Conservation (phyloP, 2,113 vertebrate species). For the Chaetops frenatus region DNA sequence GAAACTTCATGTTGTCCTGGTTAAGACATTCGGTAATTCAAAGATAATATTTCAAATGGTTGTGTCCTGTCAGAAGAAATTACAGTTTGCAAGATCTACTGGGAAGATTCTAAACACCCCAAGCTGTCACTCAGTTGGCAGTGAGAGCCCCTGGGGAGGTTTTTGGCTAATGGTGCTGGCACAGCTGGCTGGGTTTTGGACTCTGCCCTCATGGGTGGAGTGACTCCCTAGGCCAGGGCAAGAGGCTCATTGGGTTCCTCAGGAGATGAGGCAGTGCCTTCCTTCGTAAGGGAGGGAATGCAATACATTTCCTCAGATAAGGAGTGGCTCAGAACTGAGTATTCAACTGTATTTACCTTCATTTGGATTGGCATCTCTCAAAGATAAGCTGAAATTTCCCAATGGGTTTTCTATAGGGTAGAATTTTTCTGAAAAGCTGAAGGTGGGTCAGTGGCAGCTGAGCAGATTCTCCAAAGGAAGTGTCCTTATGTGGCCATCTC, state of each 20-base stretch:
- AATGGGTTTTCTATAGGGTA: not conserved
- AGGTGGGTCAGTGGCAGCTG: not conserved
- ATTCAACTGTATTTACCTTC: not conserved
- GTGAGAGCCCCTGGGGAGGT: not conserved
- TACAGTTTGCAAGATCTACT: not conserved
- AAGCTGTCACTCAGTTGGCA: not conserved
- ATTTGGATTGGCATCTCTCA: not conserved
- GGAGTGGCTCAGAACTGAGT: not conserved
- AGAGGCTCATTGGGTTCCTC: not conserved
- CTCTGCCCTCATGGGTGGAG: not conserved
- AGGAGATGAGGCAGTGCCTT: not conserved
- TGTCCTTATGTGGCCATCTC: not conserved
- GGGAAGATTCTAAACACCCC: not conserved
- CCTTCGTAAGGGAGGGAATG: not conserved
- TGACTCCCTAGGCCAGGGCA: not conserved
- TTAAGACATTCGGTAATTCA: not conserved
- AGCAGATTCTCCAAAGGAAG: not conserved
- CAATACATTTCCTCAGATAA: not conserved
- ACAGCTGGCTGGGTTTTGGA: fast-evolving
- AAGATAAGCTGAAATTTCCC: not conserved
- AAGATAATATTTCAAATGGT: not conserved
- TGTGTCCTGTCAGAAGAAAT: not conserved
- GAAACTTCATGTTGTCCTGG: not conserved
- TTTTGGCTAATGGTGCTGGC: not conserved
- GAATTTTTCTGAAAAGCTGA: not conserved